Base-by-base conservation (phyloP, 2,797 vertebrate species). In the Takifugu ocellatus region DNA sequence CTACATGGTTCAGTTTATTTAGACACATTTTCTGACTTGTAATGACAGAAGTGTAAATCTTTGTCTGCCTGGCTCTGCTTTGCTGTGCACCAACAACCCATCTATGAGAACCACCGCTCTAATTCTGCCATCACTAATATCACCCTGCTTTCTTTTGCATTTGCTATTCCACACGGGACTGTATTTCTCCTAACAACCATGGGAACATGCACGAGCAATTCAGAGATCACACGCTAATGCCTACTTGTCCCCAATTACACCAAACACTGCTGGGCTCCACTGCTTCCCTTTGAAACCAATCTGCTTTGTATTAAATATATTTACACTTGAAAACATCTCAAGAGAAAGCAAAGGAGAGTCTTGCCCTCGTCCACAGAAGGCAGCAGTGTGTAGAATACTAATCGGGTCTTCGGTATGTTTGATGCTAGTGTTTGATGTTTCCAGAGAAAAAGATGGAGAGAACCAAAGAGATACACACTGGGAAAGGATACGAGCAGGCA, bases 161-260 rank as follows among this genome's bases (percentile, higher is more conserved):
- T 79, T 70, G 73, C 84, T 86, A 88, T 86, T 83, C 82, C 78
- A 75, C 87, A 78, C 77, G 84, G 83, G 82, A 81, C 74, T 64
- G 72, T 70, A 84, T 86, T 87, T 85, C 82, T 87, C 84, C 85
- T 86, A 83, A 87, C 84, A 83, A 82, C 74, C 72, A 42, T 61
- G 73, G 77, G 82, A 84, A 87, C 84, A 87, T 88, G 85, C 84
- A 84, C 84, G 82, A 75, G 77, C 86, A 83, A 89, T 86, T 87
- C 82, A 84, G 72, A 86, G 87, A 89, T 89, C 87, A 87, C 85
- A 89, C 84, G 82, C 87, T 88, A 86, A 87, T 87, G 85, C 81
- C 84, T 85, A 85, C 87, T 87, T 88, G 87, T 88, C 84, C 85
- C 84, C 84, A 88, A 88, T 88, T 88, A 88, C 73, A 84, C 84